Conservation (phyloP, 2,888 invertebrate genomes). For the Dynastes maya region DNA sequence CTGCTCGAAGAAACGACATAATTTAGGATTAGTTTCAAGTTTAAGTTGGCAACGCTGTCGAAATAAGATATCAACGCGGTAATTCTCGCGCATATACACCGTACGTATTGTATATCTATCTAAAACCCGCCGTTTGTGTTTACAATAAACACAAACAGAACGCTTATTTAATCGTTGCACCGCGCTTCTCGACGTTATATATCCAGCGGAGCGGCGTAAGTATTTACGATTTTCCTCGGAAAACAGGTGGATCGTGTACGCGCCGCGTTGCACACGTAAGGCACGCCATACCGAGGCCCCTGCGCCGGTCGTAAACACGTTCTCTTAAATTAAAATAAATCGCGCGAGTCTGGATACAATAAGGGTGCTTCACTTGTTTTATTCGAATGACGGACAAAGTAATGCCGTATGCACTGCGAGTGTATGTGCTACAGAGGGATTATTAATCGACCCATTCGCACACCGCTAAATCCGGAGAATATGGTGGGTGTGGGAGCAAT, state of each 20-base stretch:
- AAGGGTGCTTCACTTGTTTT: constrained; percentile 1
- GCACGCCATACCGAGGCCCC: not conserved
- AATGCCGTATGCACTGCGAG: not conserved
- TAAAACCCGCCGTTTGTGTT: not conserved
- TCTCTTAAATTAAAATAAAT: constrained; percentile 17
- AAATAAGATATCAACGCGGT: constrained; percentile 12
- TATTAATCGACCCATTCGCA: no score
- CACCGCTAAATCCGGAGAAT: no score
- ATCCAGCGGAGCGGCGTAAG: no score
- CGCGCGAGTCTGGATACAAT: not conserved
- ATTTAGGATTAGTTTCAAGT: not conserved
- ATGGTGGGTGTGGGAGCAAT: no score
- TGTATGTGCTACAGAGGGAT: not conserved
- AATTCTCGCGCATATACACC: not conserved
- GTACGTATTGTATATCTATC: not conserved
- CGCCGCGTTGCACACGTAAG: not conserved
- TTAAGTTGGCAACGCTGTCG: constrained; percentile 14
- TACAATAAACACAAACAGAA: constrained; percentile 21
- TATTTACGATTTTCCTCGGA: constrained; percentile 18
- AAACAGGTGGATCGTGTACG: constrained; percentile 34
- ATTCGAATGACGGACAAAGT: not conserved
- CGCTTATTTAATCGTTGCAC: constrained; percentile 17
- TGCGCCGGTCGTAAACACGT: constrained; percentile 6
- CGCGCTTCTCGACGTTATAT: not conserved
- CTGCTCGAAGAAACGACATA: no score